Evolutionary conservation across 1,140 invertebrate species (phyloP).

Genomic region (Ectropis grisescens): DNA sequence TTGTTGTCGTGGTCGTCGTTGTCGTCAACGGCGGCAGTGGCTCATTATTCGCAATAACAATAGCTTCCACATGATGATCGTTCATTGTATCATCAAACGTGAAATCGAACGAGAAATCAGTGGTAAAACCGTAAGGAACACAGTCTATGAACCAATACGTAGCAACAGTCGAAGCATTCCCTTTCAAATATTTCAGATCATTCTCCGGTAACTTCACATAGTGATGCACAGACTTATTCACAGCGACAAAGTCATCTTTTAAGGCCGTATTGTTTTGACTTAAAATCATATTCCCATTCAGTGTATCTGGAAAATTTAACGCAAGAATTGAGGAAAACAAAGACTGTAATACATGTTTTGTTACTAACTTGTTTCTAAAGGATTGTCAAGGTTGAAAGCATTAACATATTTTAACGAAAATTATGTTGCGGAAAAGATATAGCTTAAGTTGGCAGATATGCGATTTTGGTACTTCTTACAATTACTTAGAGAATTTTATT

Average conservation of each 20-base stretch:
- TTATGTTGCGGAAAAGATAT: no score
- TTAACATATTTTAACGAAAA: no score
- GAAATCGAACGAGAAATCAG: constrained; percentile 72
- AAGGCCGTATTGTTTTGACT: constrained; percentile 72
- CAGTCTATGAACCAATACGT: constrained; percentile 87
- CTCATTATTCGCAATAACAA: constrained; percentile 78
- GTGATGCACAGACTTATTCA: constrained; percentile 70
- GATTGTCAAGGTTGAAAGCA: no score
- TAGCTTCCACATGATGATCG: constrained; percentile 76
- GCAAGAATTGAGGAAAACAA: no score
- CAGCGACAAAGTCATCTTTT: constrained; percentile 74
- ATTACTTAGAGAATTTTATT: no score
- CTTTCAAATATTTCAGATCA: constrained; percentile 73
- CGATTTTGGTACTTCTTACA: no score
- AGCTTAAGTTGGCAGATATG: no score
- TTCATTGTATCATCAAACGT: constrained; percentile 74
- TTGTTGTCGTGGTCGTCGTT: constrained; percentile 71
- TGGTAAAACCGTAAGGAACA: constrained; percentile 75
- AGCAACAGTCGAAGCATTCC: constrained; percentile 73
- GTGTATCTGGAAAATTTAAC: constrained; percentile 70
- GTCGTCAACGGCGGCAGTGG: constrained; percentile 73
- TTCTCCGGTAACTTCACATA: constrained; percentile 71
- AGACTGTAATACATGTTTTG: no score
- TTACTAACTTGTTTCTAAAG: no score
- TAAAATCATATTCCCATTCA: constrained; percentile 76